Evolutionary conservation across 2,888 invertebrate genomes (phyloP).

Genomic region (Drosophila sordidapex): DNA sequence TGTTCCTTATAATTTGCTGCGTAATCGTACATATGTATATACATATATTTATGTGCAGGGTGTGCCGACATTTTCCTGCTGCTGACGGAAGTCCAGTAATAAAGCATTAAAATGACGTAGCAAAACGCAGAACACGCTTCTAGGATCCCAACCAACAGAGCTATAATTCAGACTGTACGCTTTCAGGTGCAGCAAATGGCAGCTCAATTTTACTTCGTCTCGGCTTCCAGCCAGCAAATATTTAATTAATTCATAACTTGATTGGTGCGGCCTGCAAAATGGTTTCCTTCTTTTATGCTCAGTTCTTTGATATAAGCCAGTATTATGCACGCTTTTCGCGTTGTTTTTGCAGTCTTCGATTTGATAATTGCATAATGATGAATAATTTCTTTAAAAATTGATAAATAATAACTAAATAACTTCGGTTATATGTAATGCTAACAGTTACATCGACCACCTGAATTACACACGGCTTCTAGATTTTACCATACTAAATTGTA

Average conservation of each 20-base stretch:
- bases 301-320: neutral
- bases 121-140: conserved; percentile 57
- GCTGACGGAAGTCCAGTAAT: conserved; percentile 76
- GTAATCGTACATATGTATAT: conserved; percentile 14
- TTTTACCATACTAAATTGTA: neutral
- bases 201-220: neutral
- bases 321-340: neutral
- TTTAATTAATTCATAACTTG: conserved; percentile 79
- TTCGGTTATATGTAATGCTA: conserved; percentile 35
- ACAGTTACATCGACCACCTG: conserved; percentile 54
- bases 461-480: conserved; percentile 34
- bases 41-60: conserved; percentile 13
- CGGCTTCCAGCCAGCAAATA: conserved; percentile 56
- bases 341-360: neutral
- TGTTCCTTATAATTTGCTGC: conserved; percentile 22
- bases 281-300: conserved; percentile 22
- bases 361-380: conserved; percentile 3
- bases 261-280: conserved; percentile 47
- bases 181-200: conserved; percentile 24
- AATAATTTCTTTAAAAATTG: conserved; percentile 56
- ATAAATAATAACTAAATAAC: no score
- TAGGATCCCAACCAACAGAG: conserved; percentile 10
- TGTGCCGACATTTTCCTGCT: conserved; percentile 39
- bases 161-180: conserved; percentile 5
- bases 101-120: conserved; percentile 80